Conservation (phyloP, 2,888 invertebrate genomes). For the Thereva unica region DNA sequence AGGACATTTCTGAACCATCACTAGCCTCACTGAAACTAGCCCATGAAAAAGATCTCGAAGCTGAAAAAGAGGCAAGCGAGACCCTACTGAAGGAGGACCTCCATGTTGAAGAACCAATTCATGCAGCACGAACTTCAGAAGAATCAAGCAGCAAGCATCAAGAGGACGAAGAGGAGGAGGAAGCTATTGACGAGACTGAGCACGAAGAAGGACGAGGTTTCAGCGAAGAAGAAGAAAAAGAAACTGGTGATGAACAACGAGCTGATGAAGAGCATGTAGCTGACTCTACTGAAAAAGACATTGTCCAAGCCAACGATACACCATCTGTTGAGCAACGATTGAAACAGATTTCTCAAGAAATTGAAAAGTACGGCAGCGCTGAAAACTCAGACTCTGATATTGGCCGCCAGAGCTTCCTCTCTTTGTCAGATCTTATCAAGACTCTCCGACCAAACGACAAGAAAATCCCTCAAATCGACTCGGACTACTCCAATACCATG, state of each 20-base stretch:
- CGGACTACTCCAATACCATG: constrained; percentile 58
- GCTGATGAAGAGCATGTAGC: constrained; percentile 34
- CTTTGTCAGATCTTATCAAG: constrained; percentile 56
- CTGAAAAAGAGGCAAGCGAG: constrained; percentile 31
- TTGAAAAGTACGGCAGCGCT: constrained; percentile 52
- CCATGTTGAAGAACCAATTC: constrained; percentile 11
- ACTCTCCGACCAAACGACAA: constrained; percentile 56
- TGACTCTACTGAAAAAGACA: constrained; percentile 24
- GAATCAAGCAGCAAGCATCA: too few species aligned
- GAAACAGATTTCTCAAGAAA: constrained; percentile 55
- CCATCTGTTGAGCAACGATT: constrained; percentile 55
- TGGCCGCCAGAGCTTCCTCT: constrained; percentile 56
- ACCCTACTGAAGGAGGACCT: constrained; percentile 40
- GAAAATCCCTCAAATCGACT: constrained; percentile 58
- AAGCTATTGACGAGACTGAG: constrained; percentile 41
- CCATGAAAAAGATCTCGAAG: constrained; percentile 50
- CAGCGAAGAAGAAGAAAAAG: constrained; percentile 16
- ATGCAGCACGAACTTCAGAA: too few species aligned
- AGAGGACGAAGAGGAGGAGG: constrained; percentile 27
- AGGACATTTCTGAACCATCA: constrained; percentile 46
- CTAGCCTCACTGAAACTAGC: constrained; percentile 52
- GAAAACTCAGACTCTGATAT: constrained; percentile 48
- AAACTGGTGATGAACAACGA: constrained; percentile 14
- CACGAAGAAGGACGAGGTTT: constrained; percentile 25
- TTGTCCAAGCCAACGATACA: constrained; percentile 45